phyloP scores from a whole-genome alignment of 1,140 invertebrate genomes.

The Heliconius eleuchia region DNA sequence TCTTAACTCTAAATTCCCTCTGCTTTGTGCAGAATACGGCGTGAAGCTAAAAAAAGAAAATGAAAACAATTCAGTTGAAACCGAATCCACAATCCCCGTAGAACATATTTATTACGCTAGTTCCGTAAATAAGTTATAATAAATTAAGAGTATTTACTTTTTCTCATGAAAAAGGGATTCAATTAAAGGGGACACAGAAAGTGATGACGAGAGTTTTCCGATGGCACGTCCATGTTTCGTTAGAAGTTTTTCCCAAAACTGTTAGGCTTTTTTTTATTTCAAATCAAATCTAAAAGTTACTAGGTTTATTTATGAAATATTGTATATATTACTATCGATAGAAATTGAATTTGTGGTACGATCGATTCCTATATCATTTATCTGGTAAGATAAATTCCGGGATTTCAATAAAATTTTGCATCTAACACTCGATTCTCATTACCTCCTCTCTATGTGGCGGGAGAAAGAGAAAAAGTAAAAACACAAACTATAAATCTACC shows the following conservation, averaged over 20 bases:
- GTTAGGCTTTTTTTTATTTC: conserved; percentile 53
- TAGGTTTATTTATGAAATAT: conserved; percentile 35
- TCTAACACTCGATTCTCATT: too few species aligned
- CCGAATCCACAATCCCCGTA: too few species aligned
- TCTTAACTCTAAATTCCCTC: too few species aligned
- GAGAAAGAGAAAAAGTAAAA: too few species aligned
- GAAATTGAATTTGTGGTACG: not conserved
- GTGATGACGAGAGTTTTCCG: conserved; percentile 42
- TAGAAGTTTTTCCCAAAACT: conserved; percentile 66
- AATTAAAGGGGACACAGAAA: conserved; percentile 41
- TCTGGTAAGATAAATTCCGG: too few species aligned
- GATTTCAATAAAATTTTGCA: too few species aligned
- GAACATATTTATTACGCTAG: not conserved
- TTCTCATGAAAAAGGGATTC: conserved; percentile 30
- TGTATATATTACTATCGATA: not conserved
- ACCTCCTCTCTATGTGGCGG: too few species aligned
- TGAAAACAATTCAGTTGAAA: too few species aligned
- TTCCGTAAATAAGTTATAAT: conserved; percentile 8
- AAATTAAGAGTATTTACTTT: conserved; percentile 20
- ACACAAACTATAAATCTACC: too few species aligned
- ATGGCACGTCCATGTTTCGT: conserved; percentile 48
- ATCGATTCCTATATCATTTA: too few species aligned
- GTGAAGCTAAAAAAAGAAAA: too few species aligned
- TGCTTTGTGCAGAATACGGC: too few species aligned
- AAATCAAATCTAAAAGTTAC: conserved; percentile 51